Conservation (phyloP, 2,888 invertebrate genomes). For the Lepas anatifera region DNA sequence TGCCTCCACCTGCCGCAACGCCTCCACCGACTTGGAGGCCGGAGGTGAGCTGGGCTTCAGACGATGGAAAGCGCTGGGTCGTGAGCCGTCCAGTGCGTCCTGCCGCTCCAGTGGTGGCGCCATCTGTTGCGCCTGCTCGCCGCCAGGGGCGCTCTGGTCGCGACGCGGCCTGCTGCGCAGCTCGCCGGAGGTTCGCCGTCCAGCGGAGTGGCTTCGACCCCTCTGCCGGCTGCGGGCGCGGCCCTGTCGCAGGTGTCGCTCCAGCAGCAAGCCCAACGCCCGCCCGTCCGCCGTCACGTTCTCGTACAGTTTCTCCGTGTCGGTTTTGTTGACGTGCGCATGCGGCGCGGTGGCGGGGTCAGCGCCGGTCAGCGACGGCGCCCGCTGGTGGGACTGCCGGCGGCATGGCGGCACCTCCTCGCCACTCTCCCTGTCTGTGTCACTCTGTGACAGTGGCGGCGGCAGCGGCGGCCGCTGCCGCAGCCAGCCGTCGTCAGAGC, state of each 20-base stretch:
- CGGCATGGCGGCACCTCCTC: conserved; percentile 24
- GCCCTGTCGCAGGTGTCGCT: neutral
- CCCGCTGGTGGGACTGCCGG: conserved; percentile 66
- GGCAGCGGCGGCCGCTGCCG: conserved; percentile 29
- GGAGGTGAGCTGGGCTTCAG: neutral
- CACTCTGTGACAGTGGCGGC: conserved; percentile 47
- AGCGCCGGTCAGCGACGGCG: conserved; percentile 67
- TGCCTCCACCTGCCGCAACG: neutral
- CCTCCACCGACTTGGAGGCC: neutral
- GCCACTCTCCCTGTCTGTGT: conserved; percentile 69
- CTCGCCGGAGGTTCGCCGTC: neutral
- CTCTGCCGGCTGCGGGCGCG: neutral
- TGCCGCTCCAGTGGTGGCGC: no score
- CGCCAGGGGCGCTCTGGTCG: neutral
- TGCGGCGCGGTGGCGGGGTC: conserved; percentile 39
- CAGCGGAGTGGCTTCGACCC: neutral
- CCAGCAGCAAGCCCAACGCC: neutral
- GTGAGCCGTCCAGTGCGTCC: neutral
- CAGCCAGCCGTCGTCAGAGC: no score
- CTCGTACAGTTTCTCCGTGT: conserved; percentile 53
- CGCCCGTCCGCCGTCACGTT: conserved; percentile 29
- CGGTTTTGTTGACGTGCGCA: conserved; percentile 49
- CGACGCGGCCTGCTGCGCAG: neutral
- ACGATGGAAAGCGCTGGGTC: conserved; percentile 4
- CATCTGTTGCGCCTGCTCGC: neutral